Conservation (phyloP, 2,888 invertebrate genomes). For the Exephanes ischioxanthus region DNA sequence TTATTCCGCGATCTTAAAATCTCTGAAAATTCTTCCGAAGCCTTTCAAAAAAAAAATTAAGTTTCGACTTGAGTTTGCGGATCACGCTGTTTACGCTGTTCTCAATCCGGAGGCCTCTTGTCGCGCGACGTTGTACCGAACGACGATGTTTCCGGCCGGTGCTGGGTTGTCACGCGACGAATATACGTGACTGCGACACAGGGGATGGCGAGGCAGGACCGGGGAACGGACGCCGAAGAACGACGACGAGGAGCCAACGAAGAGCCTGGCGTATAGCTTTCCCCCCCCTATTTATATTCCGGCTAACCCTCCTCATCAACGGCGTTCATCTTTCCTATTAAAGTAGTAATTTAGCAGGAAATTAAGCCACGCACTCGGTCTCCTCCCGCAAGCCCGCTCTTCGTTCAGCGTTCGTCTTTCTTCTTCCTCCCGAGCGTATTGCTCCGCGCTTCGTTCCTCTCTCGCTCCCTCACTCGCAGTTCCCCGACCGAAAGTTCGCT, state of each 20-base stretch:
- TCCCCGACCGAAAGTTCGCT: slow-evolving; percentile 13
- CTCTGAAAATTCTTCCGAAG: no score
- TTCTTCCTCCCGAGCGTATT: slow-evolving; percentile 42
- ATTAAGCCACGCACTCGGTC: slow-evolving; percentile 84
- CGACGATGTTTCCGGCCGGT: slow-evolving; percentile 70
- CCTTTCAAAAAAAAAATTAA: neutral
- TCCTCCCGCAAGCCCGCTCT: slow-evolving; percentile 77
- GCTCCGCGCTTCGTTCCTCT: slow-evolving; percentile 49
- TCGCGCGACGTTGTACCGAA: slow-evolving; percentile 75
- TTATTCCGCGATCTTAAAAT: no score
- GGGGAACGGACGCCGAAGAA: slow-evolving; percentile 51
- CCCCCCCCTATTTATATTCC: slow-evolving; percentile 85
- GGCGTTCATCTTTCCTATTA: slow-evolving; percentile 85
- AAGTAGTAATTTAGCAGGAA: slow-evolving; percentile 85
- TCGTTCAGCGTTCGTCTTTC: slow-evolving; percentile 71
- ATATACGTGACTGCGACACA: slow-evolving; percentile 45
- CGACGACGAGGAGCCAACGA: slow-evolving; percentile 65
- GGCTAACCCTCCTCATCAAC: slow-evolving; percentile 85
- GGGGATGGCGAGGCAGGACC: slow-evolving; percentile 48
- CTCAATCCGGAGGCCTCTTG: slow-evolving; percentile 71
- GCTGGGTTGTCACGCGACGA: slow-evolving; percentile 5
- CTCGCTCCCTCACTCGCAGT: neutral
- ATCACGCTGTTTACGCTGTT: slow-evolving; percentile 73
- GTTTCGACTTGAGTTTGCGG: slow-evolving; percentile 68
- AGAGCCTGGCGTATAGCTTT: slow-evolving; percentile 69